A percentile compares a stretch with the other conserved stretches of the same genome.
Conservation (phyloP, 37 sponge, comb jelly and placozoan species). For the Chondrilla cf. caribensis region DNA sequence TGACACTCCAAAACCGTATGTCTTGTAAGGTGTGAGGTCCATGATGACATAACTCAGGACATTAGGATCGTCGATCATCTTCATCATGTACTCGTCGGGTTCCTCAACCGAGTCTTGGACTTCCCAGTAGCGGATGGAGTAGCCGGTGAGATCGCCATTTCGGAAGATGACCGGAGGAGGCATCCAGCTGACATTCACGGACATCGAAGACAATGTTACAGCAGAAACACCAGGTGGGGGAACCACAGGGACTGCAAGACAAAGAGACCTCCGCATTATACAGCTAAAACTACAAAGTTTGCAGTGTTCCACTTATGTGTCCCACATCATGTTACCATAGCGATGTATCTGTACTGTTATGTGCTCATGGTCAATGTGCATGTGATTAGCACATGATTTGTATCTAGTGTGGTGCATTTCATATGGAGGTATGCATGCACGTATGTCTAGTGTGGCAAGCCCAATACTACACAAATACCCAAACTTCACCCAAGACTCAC, state of each 20-base stretch:
- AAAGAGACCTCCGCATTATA: no score
- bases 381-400: no score
- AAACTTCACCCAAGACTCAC: no score
- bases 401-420: no score
- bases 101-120: not conserved
- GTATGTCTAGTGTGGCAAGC: no score
- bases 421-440: no score
- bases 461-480: no score
- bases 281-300: no score
- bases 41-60: not conserved
- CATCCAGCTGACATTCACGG: not conserved
- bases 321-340: no score
- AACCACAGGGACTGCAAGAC: not conserved
- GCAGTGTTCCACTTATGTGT: no score
- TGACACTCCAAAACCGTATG: not conserved
- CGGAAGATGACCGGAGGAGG: slow-evolving; percentile 2
- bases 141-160: slow-evolving; percentile 15
- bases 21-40: not conserved
- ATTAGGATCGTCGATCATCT: not conserved
- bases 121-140: not conserved
- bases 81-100: not conserved
- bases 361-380: no score
- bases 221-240: not conserved
- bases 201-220: not conserved
- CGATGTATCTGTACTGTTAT: no score